Conservation (phyloP, 2,888 invertebrate genomes). For the Nephrocerus scutellatus region DNA sequence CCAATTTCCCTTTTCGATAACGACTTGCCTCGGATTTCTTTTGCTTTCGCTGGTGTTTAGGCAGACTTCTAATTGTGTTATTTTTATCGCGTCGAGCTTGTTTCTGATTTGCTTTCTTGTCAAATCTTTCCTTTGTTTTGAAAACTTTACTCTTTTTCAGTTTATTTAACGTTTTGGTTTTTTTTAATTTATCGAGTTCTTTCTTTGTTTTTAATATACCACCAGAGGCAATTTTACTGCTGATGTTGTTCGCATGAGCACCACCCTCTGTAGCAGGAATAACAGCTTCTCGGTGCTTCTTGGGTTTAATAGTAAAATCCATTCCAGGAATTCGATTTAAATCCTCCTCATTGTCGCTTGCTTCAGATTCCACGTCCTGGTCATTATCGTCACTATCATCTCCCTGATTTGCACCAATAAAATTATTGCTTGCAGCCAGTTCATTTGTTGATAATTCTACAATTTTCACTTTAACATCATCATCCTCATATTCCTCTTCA, state of each 20-base stretch:
- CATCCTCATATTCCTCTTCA: constrained; percentile 63
- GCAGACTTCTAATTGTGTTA: constrained; percentile 36
- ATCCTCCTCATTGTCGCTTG: constrained; percentile 31
- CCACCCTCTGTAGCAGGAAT: not conserved
- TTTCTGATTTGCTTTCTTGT: constrained; percentile 63
- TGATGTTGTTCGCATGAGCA: not conserved
- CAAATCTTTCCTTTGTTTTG: constrained; percentile 65
- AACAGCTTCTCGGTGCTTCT: constrained; percentile 19
- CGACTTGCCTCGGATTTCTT: constrained; percentile 24
- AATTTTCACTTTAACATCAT: constrained; percentile 71
- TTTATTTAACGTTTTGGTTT: constrained; percentile 64
- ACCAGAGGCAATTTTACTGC: constrained; percentile 1
- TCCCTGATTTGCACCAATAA: constrained; percentile 64
- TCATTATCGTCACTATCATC: constrained; percentile 34
- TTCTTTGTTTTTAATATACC: constrained; percentile 49
- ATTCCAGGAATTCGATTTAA: constrained; percentile 38
- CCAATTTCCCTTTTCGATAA: constrained; percentile 36
- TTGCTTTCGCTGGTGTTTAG: constrained; percentile 37
- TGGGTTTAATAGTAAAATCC: constrained; percentile 32
- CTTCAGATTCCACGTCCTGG: constrained; percentile 32
- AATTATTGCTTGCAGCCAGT: constrained; percentile 61
- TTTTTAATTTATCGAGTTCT: constrained; percentile 62
- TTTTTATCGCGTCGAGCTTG: constrained; percentile 50
- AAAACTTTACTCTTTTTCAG: constrained; percentile 71
- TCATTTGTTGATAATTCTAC: constrained; percentile 65